These are phyloP conservation scores for Brachionichthys hirsutus DNA, from an alignment of 2,113 vertebrate species.

Conservation along the genomic window DNA sequence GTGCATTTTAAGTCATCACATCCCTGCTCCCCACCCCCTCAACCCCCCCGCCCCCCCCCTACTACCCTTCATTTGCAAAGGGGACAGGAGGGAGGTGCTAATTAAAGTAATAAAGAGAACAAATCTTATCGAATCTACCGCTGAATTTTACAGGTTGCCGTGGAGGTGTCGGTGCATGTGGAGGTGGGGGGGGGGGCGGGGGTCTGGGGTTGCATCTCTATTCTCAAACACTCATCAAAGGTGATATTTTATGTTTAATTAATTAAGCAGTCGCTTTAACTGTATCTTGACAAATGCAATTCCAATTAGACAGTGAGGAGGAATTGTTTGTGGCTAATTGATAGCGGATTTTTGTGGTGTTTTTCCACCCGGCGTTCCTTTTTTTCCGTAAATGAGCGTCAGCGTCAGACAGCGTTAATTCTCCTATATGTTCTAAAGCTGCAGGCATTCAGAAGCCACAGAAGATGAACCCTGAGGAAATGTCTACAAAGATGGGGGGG, in stretches of 20 bases:
- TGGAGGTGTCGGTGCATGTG: slow-evolving; percentile 43
- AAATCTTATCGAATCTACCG: slow-evolving; percentile 75
- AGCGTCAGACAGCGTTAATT: no score
- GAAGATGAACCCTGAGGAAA: no score
- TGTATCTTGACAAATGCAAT: slow-evolving; percentile 75
- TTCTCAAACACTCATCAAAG: slow-evolving; percentile 75
- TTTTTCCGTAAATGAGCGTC: slow-evolving; percentile 44
- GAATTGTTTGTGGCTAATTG: slow-evolving; percentile 77
- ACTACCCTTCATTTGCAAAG: slow-evolving; percentile 79
- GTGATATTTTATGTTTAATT: slow-evolving; percentile 82
- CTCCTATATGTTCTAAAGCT: no score
- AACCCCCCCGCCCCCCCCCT: slow-evolving; percentile 67
- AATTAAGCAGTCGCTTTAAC: slow-evolving; percentile 78
- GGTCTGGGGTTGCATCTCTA: slow-evolving; percentile 74
- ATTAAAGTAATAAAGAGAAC: slow-evolving; percentile 84
- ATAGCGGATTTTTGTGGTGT: slow-evolving; percentile 72
- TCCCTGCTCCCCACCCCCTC: slow-evolving; percentile 48
- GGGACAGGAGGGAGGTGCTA: slow-evolving; percentile 81
- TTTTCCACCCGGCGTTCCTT: slow-evolving; percentile 34
- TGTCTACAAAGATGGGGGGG: no score
- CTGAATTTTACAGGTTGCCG: slow-evolving; percentile 46
- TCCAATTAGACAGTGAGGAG: slow-evolving; percentile 74
- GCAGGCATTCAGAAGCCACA: no score
- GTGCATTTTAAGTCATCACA: slow-evolving; percentile 80
- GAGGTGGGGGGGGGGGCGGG: no score